phyloP scores from a whole-genome alignment of 1,140 invertebrate genomes.

The Octopus sinensis region DNA sequence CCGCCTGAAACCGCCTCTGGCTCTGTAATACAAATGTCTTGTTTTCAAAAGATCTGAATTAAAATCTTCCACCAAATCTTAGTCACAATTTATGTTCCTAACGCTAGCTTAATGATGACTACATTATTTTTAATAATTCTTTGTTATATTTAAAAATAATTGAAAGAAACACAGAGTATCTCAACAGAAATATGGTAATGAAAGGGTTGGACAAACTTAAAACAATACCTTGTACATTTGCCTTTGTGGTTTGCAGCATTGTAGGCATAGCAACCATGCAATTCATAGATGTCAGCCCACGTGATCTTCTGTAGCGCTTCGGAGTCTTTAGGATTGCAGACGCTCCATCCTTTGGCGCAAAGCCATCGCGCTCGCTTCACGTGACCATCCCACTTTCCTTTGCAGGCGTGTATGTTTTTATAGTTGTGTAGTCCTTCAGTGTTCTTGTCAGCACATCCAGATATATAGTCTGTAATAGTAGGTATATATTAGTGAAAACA shows the following conservation, averaged over 20 bases:
- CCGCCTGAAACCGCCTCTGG: too few species aligned
- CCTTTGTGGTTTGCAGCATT: constrained; percentile 44
- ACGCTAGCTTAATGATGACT: too few species aligned
- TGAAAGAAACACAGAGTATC: too few species aligned
- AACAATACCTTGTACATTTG: constrained; percentile 40
- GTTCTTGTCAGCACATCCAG: constrained; percentile 43
- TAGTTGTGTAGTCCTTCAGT: constrained; percentile 41
- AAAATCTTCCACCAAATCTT: too few species aligned
- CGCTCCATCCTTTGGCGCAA: constrained; percentile 47
- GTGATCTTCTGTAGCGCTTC: constrained; percentile 34
- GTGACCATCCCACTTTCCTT: constrained; percentile 48
- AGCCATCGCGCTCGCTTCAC: constrained; percentile 37
- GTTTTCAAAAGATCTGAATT: too few species aligned
- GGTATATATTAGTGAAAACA: background rate
- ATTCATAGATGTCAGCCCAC: constrained; percentile 42
- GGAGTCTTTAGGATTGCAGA: constrained; percentile 43
- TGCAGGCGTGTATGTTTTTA: constrained; percentile 44
- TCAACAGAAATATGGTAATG: too few species aligned
- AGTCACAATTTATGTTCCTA: too few species aligned
- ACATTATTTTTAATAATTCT: too few species aligned
- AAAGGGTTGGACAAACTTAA: too few species aligned
- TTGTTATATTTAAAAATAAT: too few species aligned
- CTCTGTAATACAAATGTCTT: too few species aligned
- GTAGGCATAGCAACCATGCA: constrained; percentile 49
- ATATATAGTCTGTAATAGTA: constrained; percentile 35